Percentiles rank a stretch among this genome's conserved stretches.
Conservation (phyloP, 2,888 invertebrate species). For the Megastigmus dorsalis region DNA sequence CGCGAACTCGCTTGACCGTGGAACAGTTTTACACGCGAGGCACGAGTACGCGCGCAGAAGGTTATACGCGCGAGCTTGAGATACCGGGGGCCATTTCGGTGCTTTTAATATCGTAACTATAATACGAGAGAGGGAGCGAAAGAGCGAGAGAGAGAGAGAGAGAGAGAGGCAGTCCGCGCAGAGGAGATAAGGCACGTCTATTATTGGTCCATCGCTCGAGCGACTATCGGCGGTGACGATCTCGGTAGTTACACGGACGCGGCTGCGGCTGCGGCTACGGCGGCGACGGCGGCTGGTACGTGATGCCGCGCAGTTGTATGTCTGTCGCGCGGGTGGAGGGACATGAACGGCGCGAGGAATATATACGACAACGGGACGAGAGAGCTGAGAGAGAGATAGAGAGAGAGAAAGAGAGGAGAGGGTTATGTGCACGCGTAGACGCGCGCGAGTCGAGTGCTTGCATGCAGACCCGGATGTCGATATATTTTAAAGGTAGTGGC, state of each 20-base stretch:
- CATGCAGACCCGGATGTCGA: slow-evolving; percentile 41
- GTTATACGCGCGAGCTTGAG: slow-evolving; percentile 19
- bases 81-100: slow-evolving; percentile 4
- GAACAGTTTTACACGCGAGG: too few species aligned
- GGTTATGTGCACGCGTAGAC: too few species aligned
- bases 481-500: slow-evolving; percentile 22
- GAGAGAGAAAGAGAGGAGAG: too few species aligned
- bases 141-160: neutral
- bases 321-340: too few species aligned
- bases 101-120: slow-evolving; percentile 33
- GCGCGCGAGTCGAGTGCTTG: neutral
- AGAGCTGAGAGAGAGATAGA: too few species aligned
- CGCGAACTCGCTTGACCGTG: neutral
- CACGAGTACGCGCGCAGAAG: too few species aligned
- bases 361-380: slow-evolving; percentile 5
- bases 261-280: neutral
- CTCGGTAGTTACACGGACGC: slow-evolving; percentile 11
- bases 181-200: slow-evolving; percentile 64
- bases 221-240: slow-evolving; percentile 49
- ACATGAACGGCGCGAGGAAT: too few species aligned
- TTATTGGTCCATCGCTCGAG: slow-evolving; percentile 61
- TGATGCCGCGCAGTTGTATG: neutral
- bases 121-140: neutral
- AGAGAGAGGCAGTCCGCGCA: neutral
- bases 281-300: neutral